These are phyloP conservation scores for Mareca strepera DNA, from an alignment of 2,797 vertebrate species.

Conservation along the genomic window DNA sequence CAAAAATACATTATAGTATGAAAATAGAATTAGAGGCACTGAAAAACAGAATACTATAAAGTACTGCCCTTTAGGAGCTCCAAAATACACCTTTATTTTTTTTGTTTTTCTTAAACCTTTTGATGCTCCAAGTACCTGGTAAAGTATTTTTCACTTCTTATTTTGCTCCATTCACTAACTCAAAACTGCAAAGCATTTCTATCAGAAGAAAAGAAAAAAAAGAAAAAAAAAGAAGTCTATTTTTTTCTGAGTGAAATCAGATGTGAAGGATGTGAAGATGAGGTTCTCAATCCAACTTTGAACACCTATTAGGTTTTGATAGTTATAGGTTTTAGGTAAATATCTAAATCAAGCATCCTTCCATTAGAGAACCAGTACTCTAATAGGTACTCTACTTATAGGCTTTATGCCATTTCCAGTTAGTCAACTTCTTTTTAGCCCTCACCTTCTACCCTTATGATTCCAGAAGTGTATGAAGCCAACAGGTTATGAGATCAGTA, in stretches of 20 bases:
- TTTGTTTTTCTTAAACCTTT: background rate
- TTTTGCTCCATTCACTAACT: background rate
- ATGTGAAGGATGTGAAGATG: background rate
- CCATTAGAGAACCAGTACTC: background rate
- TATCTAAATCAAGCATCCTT: background rate
- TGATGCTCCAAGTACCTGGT: background rate
- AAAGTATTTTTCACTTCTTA: constrained; percentile 48
- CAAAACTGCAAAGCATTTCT: background rate
- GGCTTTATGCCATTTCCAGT: background rate
- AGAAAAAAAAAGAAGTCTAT: background rate
- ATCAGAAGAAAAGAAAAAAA: background rate
- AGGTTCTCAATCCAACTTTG: background rate
- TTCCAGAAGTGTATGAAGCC: background rate
- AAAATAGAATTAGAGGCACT: background rate
- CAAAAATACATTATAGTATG: background rate
- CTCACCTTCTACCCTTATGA: background rate
- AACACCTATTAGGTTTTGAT: background rate
- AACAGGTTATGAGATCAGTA: background rate
- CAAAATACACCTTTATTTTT: background rate
- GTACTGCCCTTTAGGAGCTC: background rate
- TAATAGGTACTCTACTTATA: background rate
- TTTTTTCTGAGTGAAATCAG: background rate
- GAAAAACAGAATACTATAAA: background rate
- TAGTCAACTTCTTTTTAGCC: background rate
- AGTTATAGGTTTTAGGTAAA: background rate